Conservation (phyloP, 2,113 vertebrate species). For the Dolichotis patagonum region DNA sequence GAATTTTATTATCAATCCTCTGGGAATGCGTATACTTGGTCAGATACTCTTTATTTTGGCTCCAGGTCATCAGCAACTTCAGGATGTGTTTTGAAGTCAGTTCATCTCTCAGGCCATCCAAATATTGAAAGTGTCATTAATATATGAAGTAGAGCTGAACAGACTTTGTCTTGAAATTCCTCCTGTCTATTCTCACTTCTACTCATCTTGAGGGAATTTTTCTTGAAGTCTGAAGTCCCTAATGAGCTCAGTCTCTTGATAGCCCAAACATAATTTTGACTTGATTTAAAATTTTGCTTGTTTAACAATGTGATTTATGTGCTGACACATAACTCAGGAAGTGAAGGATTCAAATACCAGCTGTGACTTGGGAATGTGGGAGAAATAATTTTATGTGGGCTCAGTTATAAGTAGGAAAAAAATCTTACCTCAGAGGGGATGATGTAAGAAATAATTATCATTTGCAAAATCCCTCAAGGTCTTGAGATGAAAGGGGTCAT, state of each 20-base stretch:
- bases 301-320: conserved; percentile 50
- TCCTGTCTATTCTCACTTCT: conserved; percentile 16
- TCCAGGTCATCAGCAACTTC: conserved; percentile 57
- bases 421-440: conserved; percentile 76
- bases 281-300: conserved; percentile 44
- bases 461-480: conserved; percentile 71
- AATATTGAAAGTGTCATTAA: conserved; percentile 70
- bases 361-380: conserved; percentile 24
- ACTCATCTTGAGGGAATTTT: not conserved
- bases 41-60: conserved; percentile 72
- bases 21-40: conserved; percentile 45
- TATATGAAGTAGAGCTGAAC: conserved; percentile 45
- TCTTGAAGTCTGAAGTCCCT: conserved; percentile 57
- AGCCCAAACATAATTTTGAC: conserved; percentile 24
- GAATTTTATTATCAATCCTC: conserved; percentile 71
- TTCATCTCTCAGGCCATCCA: conserved; percentile 61
- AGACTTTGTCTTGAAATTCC: conserved; percentile 28
- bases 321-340: conserved; percentile 45
- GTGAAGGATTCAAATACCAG: conserved; percentile 34
- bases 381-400: conserved; percentile 60
- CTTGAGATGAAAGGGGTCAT: conserved; percentile 57
- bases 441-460: conserved; percentile 75
- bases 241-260: conserved; percentile 41
- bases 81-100: conserved; percentile 64
- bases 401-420: conserved; percentile 59